These are phyloP conservation scores for Cylas formicarius DNA, from an alignment of 1,140 invertebrate genomes.

Conservation along the genomic window DNA sequence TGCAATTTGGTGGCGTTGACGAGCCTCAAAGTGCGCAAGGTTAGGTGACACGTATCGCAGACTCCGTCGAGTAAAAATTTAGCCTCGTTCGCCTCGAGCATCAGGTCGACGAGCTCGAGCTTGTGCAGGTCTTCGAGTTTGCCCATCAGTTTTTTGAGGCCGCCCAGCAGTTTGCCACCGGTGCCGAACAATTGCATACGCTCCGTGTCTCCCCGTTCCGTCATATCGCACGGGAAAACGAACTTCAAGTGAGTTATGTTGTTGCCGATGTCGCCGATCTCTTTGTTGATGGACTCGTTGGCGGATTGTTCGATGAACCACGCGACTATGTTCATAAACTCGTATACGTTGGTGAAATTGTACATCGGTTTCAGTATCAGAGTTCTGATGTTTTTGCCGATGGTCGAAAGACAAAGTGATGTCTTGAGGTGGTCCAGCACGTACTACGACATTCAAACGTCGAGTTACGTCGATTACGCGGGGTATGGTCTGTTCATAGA, in stretches of 20 bases:
- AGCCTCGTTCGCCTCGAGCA: conserved; percentile 64
- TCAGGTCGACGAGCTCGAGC: conserved; percentile 68
- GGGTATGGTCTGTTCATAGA: too few species aligned
- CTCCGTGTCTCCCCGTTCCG: conserved; percentile 51
- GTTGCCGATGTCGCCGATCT: conserved; percentile 46
- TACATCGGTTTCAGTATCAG: conserved; percentile 66
- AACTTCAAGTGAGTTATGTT: conserved; percentile 62
- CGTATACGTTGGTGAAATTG: conserved; percentile 77
- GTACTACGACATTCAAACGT: conserved; percentile 44
- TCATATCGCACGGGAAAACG: conserved; percentile 73
- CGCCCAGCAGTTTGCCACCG: conserved; percentile 62
- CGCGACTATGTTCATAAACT: conserved; percentile 74
- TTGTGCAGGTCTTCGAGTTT: conserved; percentile 58
- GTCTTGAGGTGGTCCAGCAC: conserved; percentile 69
- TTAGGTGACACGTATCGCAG: conserved; percentile 56
- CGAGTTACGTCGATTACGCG: too few species aligned
- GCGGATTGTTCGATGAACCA: conserved; percentile 56
- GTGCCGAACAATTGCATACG: conserved; percentile 64
- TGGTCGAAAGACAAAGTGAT: conserved; percentile 61
- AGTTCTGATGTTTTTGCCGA: conserved; percentile 60
- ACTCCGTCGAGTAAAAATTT: conserved; percentile 69
- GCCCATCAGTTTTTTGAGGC: conserved; percentile 62
- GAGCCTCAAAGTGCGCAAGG: conserved; percentile 57
- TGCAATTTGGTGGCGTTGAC: conserved; percentile 70
- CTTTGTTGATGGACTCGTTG: conserved; percentile 32